phyloP scores from a whole-genome alignment of 2,888 invertebrate species.

The Pterostichus niger region DNA sequence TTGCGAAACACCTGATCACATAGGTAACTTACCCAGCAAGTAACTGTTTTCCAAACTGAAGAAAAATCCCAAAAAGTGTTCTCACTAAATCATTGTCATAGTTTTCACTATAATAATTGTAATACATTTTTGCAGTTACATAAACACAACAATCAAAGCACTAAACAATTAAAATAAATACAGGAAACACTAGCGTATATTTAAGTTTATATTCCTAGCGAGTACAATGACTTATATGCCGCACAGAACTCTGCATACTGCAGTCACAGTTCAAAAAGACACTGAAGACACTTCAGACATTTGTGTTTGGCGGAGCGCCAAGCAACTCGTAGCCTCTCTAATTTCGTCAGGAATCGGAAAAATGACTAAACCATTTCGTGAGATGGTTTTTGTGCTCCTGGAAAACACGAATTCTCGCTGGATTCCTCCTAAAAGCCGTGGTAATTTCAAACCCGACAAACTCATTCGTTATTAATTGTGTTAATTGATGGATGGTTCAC shows the following conservation, averaged over 20 bases:
- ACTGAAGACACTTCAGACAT: constrained; percentile 13
- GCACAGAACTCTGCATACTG: background rate
- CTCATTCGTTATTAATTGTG: constrained; percentile 4
- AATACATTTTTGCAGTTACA: background rate
- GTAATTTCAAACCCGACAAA: background rate
- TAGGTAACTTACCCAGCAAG: background rate
- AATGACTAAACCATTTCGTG: constrained; percentile 9
- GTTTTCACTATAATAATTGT: constrained; percentile 2
- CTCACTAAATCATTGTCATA: background rate
- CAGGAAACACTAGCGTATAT: background rate
- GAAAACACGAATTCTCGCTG: background rate
- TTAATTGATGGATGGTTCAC: constrained; percentile 9
- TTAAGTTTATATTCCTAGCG: background rate
- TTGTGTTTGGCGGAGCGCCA: background rate
- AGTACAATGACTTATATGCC: background rate
- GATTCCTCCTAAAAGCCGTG: background rate
- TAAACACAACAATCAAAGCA: background rate
- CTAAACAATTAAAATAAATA: background rate
- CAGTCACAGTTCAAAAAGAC: background rate
- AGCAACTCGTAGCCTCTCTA: constrained; percentile 6
- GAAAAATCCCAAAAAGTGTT: constrained; percentile 4
- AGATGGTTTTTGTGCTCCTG: background rate
- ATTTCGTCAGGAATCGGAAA: constrained; percentile 25
- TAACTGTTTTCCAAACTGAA: constrained; percentile 21
- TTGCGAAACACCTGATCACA: no score